A percentile compares a stretch with the other conserved stretches of the same genome.
phyloP scores from a whole-genome alignment of 2,113 vertebrate species.

The Notechis scutatus region DNA sequence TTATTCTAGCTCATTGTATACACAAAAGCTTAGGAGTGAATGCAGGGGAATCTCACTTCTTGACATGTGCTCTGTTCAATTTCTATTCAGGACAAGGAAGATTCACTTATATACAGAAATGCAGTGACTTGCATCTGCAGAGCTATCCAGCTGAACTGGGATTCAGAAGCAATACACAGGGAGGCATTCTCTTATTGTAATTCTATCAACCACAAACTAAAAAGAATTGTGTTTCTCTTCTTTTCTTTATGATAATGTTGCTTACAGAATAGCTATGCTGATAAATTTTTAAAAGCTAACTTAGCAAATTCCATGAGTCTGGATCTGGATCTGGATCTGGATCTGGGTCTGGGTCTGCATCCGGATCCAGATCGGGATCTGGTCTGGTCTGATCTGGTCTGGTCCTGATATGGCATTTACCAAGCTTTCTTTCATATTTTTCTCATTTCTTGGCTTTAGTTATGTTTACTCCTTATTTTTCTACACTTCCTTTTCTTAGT shows the following conservation, averaged over 20 bases:
- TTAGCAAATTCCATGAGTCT: background rate
- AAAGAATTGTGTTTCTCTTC: conserved; percentile 5
- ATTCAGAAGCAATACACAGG: conserved; percentile 38
- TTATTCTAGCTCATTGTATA: conserved; percentile 78
- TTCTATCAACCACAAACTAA: conserved; percentile 27
- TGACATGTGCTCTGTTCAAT: conserved; percentile 62
- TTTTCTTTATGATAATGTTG: background rate
- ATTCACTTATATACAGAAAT: conserved; percentile 59
- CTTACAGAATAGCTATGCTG: conserved; percentile 23
- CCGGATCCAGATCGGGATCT: no score
- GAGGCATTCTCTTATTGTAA: conserved; percentile 40
- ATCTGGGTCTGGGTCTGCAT: no score
- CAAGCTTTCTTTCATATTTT: background rate
- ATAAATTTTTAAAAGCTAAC: background rate
- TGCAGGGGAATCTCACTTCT: conserved; percentile 69
- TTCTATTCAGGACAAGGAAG: conserved; percentile 56
- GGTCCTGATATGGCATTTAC: background rate
- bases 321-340: background rate
- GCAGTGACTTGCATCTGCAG: conserved; percentile 54
- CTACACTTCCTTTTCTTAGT: background rate
- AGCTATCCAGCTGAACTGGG: conserved; percentile 54
- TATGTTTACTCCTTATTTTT: background rate
- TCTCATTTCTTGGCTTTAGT: background rate
- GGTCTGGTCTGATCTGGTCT: no score
- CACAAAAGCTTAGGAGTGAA: conserved; percentile 77